Evolutionary conservation across 2,113 vertebrate species (phyloP).

Genomic region (Sminthopsis crassicaudata): DNA sequence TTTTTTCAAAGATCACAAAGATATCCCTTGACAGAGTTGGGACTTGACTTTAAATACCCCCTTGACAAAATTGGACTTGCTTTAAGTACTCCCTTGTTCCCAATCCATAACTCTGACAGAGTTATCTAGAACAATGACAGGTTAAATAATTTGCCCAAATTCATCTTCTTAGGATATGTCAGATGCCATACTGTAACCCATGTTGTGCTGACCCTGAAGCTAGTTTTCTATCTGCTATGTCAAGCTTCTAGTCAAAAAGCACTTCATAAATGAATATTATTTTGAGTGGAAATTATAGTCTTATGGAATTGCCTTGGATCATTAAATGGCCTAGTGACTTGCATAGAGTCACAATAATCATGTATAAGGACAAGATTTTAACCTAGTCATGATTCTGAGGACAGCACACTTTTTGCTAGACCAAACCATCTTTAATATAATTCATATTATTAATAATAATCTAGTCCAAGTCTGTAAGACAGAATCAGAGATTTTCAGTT

Average conservation of each 20-base stretch:
- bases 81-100: not conserved
- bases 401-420: not conserved
- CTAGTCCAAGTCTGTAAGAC: not conserved
- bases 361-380: not conserved
- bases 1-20: not conserved
- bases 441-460: not conserved
- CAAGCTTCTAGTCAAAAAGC: not conserved
- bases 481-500: not conserved
- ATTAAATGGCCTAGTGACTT: not conserved
- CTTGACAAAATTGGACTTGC: not conserved
- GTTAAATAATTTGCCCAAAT: not conserved
- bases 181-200: not conserved
- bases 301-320: not conserved
- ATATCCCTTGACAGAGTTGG: not conserved
- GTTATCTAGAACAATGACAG: not conserved
- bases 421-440: not conserved
- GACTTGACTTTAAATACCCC: not conserved
- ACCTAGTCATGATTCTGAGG: not conserved
- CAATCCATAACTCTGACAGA: not conserved
- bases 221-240: not conserved
- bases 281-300: not conserved
- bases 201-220: not conserved
- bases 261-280: not conserved
- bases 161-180: not conserved
- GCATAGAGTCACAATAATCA: not conserved